Conservation (phyloP, 2,888 invertebrate genomes). For the Tholera decimalis region DNA sequence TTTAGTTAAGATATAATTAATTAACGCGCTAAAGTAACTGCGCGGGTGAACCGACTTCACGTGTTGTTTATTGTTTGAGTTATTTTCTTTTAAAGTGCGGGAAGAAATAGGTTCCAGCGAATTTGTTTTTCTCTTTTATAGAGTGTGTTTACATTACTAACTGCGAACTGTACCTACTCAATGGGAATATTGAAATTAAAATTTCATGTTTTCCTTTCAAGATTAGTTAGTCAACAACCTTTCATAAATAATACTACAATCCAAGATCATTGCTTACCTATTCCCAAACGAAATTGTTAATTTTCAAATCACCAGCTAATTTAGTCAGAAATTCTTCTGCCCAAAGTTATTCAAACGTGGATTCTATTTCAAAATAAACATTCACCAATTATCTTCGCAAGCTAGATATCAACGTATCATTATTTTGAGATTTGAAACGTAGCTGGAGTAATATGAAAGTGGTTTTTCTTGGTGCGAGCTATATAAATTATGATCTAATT, state of each 20-base stretch:
- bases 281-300: slow-evolving; percentile 38
- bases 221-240: slow-evolving; percentile 13
- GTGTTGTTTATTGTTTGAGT: slow-evolving; percentile 42
- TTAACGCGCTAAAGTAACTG: slow-evolving; percentile 52
- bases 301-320: slow-evolving; percentile 48
- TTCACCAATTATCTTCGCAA: slow-evolving; percentile 61
- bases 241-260: slow-evolving; percentile 24
- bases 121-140: slow-evolving; percentile 15
- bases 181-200: slow-evolving; percentile 22
- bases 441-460: slow-evolving; percentile 43
- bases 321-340: slow-evolving; percentile 44
- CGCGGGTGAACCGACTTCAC: slow-evolving; percentile 28
- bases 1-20: slow-evolving; percentile 59
- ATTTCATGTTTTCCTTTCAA: not conserved
- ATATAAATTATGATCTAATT: slow-evolving; percentile 45
- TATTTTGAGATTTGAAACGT: slow-evolving; percentile 61
- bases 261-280: slow-evolving; percentile 26
- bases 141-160: slow-evolving; percentile 20
- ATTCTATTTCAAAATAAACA: slow-evolving; percentile 63
- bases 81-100: slow-evolving; percentile 36
- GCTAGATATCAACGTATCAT: slow-evolving; percentile 55
- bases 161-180: not conserved
- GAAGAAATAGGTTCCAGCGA: slow-evolving; percentile 14
- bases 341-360: slow-evolving; percentile 43
- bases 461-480: slow-evolving; percentile 21